phyloP scores from a whole-genome alignment of 2,797 vertebrate species.

The Peromyscus attwateri region DNA sequence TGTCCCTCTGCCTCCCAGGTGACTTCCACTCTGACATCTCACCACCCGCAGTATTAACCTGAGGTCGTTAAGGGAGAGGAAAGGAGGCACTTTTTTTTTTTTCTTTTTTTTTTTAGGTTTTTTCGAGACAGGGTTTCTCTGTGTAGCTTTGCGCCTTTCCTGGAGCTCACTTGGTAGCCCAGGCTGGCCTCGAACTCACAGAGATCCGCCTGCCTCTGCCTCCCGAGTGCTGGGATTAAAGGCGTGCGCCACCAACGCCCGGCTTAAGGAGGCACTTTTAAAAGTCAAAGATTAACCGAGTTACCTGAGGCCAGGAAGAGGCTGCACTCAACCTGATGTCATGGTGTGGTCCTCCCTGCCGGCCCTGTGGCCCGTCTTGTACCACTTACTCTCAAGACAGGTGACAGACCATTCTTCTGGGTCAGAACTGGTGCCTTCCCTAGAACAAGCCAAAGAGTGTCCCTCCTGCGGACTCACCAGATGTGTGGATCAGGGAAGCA shows the following conservation, averaged over 20 bases:
- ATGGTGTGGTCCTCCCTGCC: background rate
- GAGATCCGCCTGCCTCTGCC: too few relatives aligned
- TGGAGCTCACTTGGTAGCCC: too few relatives aligned
- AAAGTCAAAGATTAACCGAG: slow-evolving; percentile 88
- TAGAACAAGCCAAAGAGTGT: slow-evolving; percentile 84
- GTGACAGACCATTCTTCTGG: slow-evolving; percentile 28
- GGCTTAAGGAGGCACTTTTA: slow-evolving; percentile 18
- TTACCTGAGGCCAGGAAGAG: slow-evolving; percentile 71
- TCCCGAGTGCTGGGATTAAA: too few relatives aligned
- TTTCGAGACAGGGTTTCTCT: too few relatives aligned
- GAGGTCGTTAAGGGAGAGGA: slow-evolving; percentile 63
- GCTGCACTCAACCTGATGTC: background rate
- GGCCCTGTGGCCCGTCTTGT: background rate
- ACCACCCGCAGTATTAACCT: slow-evolving; percentile 84
- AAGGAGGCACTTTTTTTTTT: slow-evolving; percentile 5
- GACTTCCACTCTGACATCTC: slow-evolving; percentile 85
- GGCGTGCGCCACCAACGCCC: too few relatives aligned
- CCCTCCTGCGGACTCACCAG: slow-evolving; percentile 49
- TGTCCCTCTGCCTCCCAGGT: slow-evolving; percentile 82
- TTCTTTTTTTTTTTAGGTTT: too few relatives aligned
- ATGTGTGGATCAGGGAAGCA: slow-evolving; percentile 45
- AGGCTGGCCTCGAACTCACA: too few relatives aligned
- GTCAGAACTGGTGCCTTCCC: slow-evolving; percentile 78
- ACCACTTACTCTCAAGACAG: slow-evolving; percentile 14
- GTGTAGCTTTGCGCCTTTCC: too few relatives aligned